phyloP scores from a whole-genome alignment of 2,113 vertebrate species.

The Oceanodroma tethys region DNA sequence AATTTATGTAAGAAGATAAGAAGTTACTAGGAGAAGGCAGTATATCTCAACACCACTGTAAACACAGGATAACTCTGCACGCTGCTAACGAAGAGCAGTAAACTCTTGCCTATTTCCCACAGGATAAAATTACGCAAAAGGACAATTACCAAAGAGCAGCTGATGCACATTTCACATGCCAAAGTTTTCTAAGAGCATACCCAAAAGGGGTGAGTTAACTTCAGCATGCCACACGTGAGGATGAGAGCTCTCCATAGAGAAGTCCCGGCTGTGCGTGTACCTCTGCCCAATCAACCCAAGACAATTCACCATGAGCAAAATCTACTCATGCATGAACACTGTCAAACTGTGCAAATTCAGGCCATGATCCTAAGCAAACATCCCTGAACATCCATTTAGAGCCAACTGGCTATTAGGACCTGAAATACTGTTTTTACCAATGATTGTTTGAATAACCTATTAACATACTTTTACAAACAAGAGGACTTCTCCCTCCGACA shows the following conservation, averaged over 20 bases:
- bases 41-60: not conserved
- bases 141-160: not conserved
- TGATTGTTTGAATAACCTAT: not conserved
- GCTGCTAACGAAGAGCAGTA: not conserved
- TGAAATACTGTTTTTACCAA: not conserved
- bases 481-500: not conserved
- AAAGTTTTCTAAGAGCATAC: not conserved
- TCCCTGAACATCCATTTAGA: not conserved
- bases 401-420: rapidly evolving
- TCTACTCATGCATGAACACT: not conserved
- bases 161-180: not conserved
- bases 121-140: not conserved
- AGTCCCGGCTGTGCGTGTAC: rapidly evolving
- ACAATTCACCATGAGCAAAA: rapidly evolving
- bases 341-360: not conserved
- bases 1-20: not conserved
- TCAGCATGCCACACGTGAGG: rapidly evolving
- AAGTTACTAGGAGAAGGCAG: not conserved
- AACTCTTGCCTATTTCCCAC: not conserved
- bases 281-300: not conserved
- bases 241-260: not conserved
- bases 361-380: not conserved
- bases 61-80: not conserved
- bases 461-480: not conserved
- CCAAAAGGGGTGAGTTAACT: not conserved